These are phyloP conservation scores for Eucidaris tribuloides DNA, from an alignment of 35 echinoderm and acorn worm genomes.

Conservation along the genomic window DNA sequence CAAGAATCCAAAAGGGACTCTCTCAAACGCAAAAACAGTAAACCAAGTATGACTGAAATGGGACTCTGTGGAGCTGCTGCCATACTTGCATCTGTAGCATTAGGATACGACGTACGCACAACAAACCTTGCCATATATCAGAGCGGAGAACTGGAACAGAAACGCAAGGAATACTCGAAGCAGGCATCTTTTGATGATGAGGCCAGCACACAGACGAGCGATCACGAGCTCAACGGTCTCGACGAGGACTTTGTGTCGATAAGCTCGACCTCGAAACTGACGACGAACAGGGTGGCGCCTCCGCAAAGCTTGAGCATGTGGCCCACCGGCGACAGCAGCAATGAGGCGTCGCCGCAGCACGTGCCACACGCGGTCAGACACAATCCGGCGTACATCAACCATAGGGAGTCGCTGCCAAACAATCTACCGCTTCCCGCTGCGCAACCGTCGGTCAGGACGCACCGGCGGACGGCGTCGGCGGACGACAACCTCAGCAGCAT, in stretches of 20 bases:
- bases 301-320: not conserved
- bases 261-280: constrained; percentile 15
- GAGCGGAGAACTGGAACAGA: constrained; percentile 74
- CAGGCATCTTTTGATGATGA: constrained; percentile 33
- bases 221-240: not conserved
- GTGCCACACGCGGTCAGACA: constrained; percentile 47
- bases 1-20: constrained; percentile 17
- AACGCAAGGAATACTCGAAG: constrained; percentile 48
- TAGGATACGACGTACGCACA: constrained; percentile 87
- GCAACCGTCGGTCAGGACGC: constrained; percentile 30
- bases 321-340: constrained; percentile 4
- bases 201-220: constrained; percentile 33
- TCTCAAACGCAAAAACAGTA: constrained; percentile 22
- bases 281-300: constrained; percentile 8
- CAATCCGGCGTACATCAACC: constrained; percentile 31
- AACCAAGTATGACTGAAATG: constrained; percentile 60
- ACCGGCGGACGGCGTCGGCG: constrained; percentile 75
- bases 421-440: not conserved
- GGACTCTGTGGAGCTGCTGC: constrained; percentile 79
- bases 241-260: constrained; percentile 24
- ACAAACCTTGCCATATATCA: constrained; percentile 63
- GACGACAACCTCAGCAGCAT: constrained; percentile 76
- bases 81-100: constrained; percentile 86
- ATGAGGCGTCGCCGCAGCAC: not conserved
- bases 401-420: constrained; percentile 24